A percentile compares a stretch with the other conserved stretches of the same genome.
Evolutionary conservation across 2,113 vertebrate genomes (phyloP).

Genomic region (Dryoscopus gambensis): DNA sequence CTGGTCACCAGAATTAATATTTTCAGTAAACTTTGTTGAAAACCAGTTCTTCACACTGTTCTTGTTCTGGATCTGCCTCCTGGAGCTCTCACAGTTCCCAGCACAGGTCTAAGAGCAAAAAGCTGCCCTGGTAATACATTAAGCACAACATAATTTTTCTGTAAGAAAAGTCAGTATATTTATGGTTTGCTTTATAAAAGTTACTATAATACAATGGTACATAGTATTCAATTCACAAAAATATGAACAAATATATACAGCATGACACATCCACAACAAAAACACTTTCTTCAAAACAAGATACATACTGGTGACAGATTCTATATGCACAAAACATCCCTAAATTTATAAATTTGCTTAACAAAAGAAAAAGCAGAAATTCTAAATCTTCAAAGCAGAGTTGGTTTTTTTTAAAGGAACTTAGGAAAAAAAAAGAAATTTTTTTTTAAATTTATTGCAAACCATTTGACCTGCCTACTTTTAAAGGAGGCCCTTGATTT

Average conservation of each 20-base stretch:
- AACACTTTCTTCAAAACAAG: slow-evolving; percentile 84
- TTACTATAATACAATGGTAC: slow-evolving; percentile 93
- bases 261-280: slow-evolving; percentile 85
- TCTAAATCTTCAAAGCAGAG: slow-evolving; percentile 68
- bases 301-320: slow-evolving; percentile 75
- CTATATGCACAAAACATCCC: slow-evolving; percentile 77
- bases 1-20: not conserved
- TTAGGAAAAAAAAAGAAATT: not conserved
- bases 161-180: slow-evolving; percentile 92
- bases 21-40: not conserved
- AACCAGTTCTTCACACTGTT: not conserved
- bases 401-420: slow-evolving; percentile 7
- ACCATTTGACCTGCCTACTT: slow-evolving; percentile 54
- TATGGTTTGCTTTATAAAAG: slow-evolving; percentile 93
- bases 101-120: not conserved
- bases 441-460: slow-evolving; percentile 60
- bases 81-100: not conserved
- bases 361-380: slow-evolving; percentile 65
- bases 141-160: slow-evolving; percentile 69
- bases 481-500: slow-evolving; percentile 49
- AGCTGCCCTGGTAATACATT: not conserved
- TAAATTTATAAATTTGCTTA: slow-evolving; percentile 69
- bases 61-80: not conserved
- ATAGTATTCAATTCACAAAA: slow-evolving; percentile 92
- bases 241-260: slow-evolving; percentile 89